A percentile compares a stretch with the other conserved stretches of the same genome.
Evolutionary conservation across 2,888 invertebrate genomes (phyloP).

Genomic region (Cetonia aurata): DNA sequence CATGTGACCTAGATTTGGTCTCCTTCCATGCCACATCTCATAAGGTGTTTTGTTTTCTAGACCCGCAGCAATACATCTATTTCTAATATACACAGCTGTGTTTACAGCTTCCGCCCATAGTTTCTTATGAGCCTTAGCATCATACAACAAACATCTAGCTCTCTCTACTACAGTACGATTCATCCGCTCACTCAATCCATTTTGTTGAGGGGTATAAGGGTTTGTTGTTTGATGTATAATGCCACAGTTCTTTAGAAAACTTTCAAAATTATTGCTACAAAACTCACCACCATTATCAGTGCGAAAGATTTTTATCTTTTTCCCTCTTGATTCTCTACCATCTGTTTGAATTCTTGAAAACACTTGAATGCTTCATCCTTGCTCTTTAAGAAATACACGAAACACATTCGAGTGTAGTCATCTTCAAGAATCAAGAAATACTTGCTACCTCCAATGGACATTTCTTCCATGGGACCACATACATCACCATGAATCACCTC

Average conservation of each 20-base stretch:
- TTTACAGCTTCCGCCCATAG: slow-evolving; percentile 55
- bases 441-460: slow-evolving; percentile 4
- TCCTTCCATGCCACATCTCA: too few species aligned
- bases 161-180: slow-evolving; percentile 53
- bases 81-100: slow-evolving; percentile 8
- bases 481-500: slow-evolving; percentile 33
- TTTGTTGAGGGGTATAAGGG: slow-evolving; percentile 57
- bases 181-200: slow-evolving; percentile 53
- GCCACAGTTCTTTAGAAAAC: slow-evolving; percentile 48
- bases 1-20: slow-evolving; percentile 7
- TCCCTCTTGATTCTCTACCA: background rate
- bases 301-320: slow-evolving; percentile 47
- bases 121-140: slow-evolving; percentile 47
- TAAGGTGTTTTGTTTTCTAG: too few species aligned
- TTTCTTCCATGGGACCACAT: too few species aligned
- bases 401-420: slow-evolving; percentile 41
- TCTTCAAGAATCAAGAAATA: slow-evolving; percentile 12
- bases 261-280: slow-evolving; percentile 49
- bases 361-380: slow-evolving; percentile 54
- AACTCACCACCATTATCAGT: slow-evolving; percentile 55
- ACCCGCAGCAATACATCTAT: too few species aligned
- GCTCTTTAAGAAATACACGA: slow-evolving; percentile 49
- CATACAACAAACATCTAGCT: slow-evolving; percentile 51
- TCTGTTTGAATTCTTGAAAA: too few species aligned
- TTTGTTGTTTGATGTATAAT: slow-evolving; percentile 54